Conservation (phyloP, 2,888 invertebrate species). For the Cryptocheilus praepositus region DNA sequence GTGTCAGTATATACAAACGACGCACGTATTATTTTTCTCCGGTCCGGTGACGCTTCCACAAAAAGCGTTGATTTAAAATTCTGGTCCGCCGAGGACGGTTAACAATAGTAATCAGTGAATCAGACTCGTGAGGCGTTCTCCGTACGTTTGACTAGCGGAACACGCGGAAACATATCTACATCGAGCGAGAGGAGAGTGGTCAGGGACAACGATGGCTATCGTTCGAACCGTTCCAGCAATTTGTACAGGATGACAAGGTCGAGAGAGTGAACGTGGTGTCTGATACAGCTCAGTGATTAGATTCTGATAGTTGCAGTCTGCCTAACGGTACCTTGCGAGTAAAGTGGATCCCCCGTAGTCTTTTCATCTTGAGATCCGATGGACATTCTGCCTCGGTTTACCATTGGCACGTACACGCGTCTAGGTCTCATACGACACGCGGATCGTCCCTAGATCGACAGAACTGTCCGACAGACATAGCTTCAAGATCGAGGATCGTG, state of each 20-base stretch:
- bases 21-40: no score
- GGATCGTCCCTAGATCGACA: not conserved
- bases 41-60: no score
- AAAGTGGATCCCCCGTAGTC: conserved; percentile 45
- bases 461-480: no score
- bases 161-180: no score
- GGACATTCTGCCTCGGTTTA: conserved; percentile 25
- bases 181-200: not conserved
- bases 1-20: no score
- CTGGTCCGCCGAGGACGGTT: no score
- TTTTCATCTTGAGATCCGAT: conserved; percentile 37
- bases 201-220: conserved; percentile 37
- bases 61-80: no score
- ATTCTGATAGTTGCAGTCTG: conserved; percentile 58
- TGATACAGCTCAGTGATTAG: conserved; percentile 59
- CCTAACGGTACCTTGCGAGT: conserved; percentile 52
- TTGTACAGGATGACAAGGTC: conserved; percentile 57
- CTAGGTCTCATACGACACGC: not conserved
- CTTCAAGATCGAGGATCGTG: no score
- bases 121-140: not conserved
- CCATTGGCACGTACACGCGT: not conserved
- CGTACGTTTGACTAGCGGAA: not conserved
- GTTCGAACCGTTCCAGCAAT: conserved; percentile 46
- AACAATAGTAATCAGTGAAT: no score
- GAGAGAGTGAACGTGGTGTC: conserved; percentile 32